Evolutionary conservation across 2,113 vertebrate species (phyloP), one percentile per base, ranked within the genome.

Genomic region (Trichechus manatus): DNA sequence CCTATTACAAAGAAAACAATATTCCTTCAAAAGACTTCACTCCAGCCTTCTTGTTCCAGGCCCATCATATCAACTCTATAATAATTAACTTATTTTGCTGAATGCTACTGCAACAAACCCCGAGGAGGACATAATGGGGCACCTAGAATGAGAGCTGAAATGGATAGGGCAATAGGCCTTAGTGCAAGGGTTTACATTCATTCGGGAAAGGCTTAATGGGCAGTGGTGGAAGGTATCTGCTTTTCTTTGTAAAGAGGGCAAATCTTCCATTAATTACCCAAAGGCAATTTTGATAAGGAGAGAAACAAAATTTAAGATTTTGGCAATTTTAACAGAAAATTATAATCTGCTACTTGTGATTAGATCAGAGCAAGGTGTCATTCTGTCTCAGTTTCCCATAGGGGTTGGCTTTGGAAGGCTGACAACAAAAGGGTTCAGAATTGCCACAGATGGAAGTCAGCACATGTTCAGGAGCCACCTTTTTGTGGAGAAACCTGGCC

Each of bases 41-140:
- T 86, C 44, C 56, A 89, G 27, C 14, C 63, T 92, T 89, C n/a
- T 92, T 68, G 59, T 95, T 77, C 63, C 78, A 95, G 53, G 42
- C 25, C 91, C n/a, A 84, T 91, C 42, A 39, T 87, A 89, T 92
- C 61, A 89, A 84, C 72, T 88, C 59, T 25, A 56, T 42, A 92
- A 87, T 83, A 94, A 97, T 94, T 82, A 93, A 84, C 63, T 86
- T 87, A 86, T 94, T 93, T 94, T 85, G 50, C n/a, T 94, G 6
- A 83, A 96, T 86, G 91, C 44, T 92, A 63, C 22, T 83, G 17
- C n/a, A 79, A 70, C 42, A 72, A 92, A 85, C 31, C 59, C n/a
- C 2, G 20, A 81, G 59, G 87, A 86, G 77, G 79, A 70, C 36
- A 88, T 84, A 91, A 72, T 64, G n/a, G 70, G 50, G 14, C 29